A percentile compares a stretch with the other conserved stretches of the same genome.
Conservation (phyloP, 2,113 vertebrate species). For the Desmodus rotundus region DNA sequence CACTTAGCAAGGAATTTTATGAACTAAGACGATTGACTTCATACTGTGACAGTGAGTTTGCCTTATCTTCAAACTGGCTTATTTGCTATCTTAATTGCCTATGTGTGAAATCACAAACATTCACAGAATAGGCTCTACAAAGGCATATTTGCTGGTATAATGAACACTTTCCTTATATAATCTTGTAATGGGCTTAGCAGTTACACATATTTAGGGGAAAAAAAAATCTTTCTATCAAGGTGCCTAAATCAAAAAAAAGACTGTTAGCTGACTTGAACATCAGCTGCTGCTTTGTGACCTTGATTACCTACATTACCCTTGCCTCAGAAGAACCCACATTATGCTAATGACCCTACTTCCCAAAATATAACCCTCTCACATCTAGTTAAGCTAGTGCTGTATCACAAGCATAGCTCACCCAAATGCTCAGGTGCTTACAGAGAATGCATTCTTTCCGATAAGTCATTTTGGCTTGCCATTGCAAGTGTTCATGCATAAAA, state of each 20-base stretch:
- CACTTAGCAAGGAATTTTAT: conserved; percentile 43
- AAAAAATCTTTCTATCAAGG: conserved; percentile 8
- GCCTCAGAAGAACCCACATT: conserved; percentile 67
- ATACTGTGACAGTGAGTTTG: conserved; percentile 29
- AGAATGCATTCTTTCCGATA: conserved; percentile 53
- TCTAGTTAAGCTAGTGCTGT: conserved; percentile 56
- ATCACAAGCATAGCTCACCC: conserved; percentile 53
- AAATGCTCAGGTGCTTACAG: conserved; percentile 61
- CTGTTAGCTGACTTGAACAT: conserved; percentile 33
- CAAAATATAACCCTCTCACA: conserved; percentile 68
- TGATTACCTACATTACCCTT: conserved; percentile 59
- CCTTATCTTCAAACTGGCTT: conserved; percentile 46
- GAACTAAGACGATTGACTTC: conserved; percentile 43
- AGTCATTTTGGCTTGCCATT: conserved; percentile 61
- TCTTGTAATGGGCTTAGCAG: conserved; percentile 28
- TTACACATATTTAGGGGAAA: neutral
- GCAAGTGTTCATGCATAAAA: conserved; percentile 72
- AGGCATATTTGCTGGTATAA: conserved; percentile 7
- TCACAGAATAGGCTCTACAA: conserved; percentile 19
- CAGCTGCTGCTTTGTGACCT: conserved; percentile 53
- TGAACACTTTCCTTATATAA: conserved; percentile 49
- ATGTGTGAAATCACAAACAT: conserved; percentile 50
- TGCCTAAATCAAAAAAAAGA: conserved; percentile 47
- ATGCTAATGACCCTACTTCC: conserved; percentile 69
- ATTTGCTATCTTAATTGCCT: conserved; percentile 49